Conservation (phyloP, 2,888 invertebrate genomes). For the Synergus umbraculus region DNA sequence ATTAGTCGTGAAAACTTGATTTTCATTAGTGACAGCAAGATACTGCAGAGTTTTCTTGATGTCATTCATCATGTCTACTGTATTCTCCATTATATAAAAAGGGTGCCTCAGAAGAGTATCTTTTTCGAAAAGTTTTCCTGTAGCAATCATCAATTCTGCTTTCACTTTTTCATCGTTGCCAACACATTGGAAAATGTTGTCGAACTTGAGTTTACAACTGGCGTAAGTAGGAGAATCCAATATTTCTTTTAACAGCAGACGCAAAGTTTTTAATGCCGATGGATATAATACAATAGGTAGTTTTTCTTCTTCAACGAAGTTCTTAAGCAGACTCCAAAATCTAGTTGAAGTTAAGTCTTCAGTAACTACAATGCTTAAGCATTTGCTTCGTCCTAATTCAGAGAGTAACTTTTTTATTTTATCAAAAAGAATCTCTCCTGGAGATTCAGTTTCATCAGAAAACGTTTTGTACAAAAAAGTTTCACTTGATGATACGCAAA, state of each 20-base stretch:
- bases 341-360: background rate
- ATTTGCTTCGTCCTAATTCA: background rate
- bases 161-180: background rate
- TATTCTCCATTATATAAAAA: background rate
- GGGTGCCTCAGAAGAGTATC: background rate
- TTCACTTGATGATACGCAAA: background rate
- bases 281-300: background rate
- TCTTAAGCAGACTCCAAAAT: background rate
- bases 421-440: background rate
- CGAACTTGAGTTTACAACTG: background rate
- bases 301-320: background rate
- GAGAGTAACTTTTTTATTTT: background rate
- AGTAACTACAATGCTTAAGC: background rate
- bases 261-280: background rate
- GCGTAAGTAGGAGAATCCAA: background rate
- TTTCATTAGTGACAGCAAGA: background rate
- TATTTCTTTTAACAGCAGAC: background rate
- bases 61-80: background rate
- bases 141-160: background rate
- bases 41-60: background rate
- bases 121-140: background rate
- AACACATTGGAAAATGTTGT: background rate
- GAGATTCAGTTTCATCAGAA: background rate
- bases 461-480: background rate
- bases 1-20: background rate